Percentiles rank a stretch among this genome's conserved stretches.
Evolutionary conservation across 2,113 vertebrate genomes (phyloP).

Genomic region (Melospiza georgiana): DNA sequence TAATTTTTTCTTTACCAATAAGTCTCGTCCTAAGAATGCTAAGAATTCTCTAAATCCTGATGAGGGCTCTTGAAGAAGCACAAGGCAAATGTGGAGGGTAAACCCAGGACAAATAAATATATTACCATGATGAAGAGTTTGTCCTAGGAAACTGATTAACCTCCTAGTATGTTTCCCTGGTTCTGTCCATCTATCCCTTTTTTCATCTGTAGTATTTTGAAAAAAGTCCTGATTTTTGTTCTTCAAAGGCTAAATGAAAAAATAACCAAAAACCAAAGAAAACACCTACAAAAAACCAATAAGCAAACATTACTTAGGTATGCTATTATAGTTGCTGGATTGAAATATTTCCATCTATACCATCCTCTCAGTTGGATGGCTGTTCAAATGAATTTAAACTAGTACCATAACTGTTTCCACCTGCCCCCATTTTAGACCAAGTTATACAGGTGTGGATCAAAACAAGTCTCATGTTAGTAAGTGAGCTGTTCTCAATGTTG

Average conservation of each 20-base stretch:
- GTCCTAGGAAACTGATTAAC: neutral
- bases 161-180: neutral
- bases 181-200: fast-evolving
- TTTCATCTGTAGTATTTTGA: neutral
- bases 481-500: neutral
- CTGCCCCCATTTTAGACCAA: neutral
- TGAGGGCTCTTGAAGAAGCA: neutral
- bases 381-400: neutral
- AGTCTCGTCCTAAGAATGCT: neutral
- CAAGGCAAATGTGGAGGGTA: neutral
- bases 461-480: neutral
- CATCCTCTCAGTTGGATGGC: neutral
- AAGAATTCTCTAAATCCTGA: neutral
- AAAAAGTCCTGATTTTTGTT: neutral
- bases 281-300: neutral
- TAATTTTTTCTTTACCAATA: neutral
- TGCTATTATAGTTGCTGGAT: neutral
- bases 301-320: neutral
- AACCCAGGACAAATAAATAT: neutral
- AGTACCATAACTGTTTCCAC: neutral
- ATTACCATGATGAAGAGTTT: neutral
- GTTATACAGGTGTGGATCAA: neutral
- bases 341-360: neutral
- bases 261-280: neutral
- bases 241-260: neutral